Conservation (phyloP, 1,140 invertebrate species). For the Phocides pigmalion region DNA sequence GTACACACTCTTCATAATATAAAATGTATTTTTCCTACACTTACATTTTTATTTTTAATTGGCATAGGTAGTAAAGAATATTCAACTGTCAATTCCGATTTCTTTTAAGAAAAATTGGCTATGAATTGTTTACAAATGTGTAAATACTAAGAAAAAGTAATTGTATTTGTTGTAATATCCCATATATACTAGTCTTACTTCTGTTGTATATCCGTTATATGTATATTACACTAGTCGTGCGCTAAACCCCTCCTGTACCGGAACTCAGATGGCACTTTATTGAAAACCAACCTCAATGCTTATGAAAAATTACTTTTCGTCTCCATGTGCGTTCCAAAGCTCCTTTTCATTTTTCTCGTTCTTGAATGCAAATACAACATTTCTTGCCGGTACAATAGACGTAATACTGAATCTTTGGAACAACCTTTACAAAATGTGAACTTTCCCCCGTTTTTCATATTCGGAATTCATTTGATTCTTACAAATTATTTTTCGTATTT, state of each 20-base stretch:
- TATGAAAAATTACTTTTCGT: conserved; percentile 68
- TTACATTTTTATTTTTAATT: too few relatives aligned
- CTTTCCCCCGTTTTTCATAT: background rate
- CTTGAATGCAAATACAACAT: conserved; percentile 62
- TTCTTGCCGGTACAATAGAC: conserved; percentile 59
- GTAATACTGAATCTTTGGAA: conserved; percentile 41
- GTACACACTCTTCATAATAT: too few relatives aligned
- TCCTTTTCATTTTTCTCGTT: conserved; percentile 48
- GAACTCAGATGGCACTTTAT: conserved; percentile 54
- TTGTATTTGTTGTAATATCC: conserved; percentile 1
- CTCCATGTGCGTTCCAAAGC: conserved; percentile 48
- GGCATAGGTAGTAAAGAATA: too few relatives aligned
- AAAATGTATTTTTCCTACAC: too few relatives aligned
- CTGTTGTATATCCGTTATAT: too few relatives aligned
- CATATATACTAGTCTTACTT: too few relatives aligned
- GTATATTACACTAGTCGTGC: conserved; percentile 3
- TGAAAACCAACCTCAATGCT: conserved; percentile 55
- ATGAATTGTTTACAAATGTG: background rate
- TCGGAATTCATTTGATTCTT: background rate
- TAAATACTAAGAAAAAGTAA: background rate
- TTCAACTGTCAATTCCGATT: too few relatives aligned
- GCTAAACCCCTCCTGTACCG: conserved; percentile 20
- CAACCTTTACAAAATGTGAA: background rate
- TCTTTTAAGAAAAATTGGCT: background rate
- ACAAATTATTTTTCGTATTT: background rate